Evolutionary conservation across 2,797 vertebrate species (phyloP).

Genomic region (Heterohyrax brucei): DNA sequence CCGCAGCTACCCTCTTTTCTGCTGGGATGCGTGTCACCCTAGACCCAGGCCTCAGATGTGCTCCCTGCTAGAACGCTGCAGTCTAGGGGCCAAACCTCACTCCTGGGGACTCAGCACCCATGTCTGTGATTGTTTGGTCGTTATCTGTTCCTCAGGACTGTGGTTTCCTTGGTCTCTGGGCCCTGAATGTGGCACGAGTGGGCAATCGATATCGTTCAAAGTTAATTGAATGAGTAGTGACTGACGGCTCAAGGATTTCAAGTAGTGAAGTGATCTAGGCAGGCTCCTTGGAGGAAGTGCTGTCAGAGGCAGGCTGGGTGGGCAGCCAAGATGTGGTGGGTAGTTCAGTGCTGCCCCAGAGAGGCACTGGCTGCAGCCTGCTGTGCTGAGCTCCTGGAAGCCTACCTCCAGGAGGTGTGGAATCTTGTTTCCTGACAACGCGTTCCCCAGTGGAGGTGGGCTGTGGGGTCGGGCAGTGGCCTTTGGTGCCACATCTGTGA

Average conservation of each 20-base stretch:
- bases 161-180: neutral
- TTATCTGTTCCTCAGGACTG: neutral
- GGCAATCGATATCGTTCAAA: too few species aligned
- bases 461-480: neutral
- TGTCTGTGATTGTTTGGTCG: neutral
- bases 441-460: neutral
- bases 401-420: neutral
- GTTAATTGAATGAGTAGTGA: too few species aligned
- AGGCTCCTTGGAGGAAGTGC: neutral
- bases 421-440: neutral
- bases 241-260: too few species aligned
- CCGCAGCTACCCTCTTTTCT: too few species aligned
- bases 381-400: neutral
- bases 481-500: neutral
- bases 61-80: neutral
- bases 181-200: too few species aligned
- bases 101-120: neutral
- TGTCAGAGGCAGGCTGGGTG: neutral
- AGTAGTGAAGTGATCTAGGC: neutral
- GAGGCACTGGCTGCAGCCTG: neutral
- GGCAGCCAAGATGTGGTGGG: neutral
- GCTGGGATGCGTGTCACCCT: accelerated
- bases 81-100: neutral
- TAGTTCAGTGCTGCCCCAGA: too few species aligned
- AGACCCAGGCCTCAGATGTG: accelerated